These are phyloP conservation scores for Rhamphomyia laevipes DNA, from an alignment of 2,888 invertebrate genomes.

Conservation along the genomic window DNA sequence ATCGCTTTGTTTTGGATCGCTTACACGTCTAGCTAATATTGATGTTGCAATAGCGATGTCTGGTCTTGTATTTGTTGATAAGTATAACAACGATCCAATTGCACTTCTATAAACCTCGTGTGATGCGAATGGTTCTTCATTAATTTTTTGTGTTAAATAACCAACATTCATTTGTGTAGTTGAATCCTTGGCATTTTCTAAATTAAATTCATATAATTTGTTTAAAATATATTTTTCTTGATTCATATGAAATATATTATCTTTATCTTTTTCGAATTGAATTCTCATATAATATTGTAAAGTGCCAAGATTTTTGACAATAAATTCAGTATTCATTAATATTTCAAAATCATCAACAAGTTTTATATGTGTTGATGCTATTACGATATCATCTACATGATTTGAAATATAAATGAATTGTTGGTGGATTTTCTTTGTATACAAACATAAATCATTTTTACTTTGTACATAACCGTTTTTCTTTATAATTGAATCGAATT, in stretches of 20 bases:
- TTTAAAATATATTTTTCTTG: slow-evolving; percentile 5
- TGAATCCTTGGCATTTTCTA: slow-evolving; percentile 3
- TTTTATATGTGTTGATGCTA: neutral
- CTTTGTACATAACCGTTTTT: neutral
- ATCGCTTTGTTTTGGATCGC: slow-evolving; percentile 4
- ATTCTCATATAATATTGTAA: neutral
- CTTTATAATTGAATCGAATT: neutral
- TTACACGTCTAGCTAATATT: slow-evolving; percentile 11
- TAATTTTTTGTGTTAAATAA: neutral
- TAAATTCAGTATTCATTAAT: neutral
- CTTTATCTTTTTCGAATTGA: neutral
- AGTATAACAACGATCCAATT: slow-evolving; percentile 16
- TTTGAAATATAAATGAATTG: neutral
- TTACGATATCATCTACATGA: neutral
- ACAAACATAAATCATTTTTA: neutral
- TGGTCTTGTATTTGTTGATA: slow-evolving; percentile 16
- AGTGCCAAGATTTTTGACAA: neutral
- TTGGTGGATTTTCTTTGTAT: neutral
- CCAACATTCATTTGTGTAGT: slow-evolving; percentile 6
- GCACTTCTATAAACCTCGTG: slow-evolving; percentile 11
- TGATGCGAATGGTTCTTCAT: neutral
- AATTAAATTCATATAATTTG: neutral
- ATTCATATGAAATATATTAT: no score
- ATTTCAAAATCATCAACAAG: neutral
- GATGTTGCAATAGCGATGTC: slow-evolving; percentile 15